Evolutionary conservation across 2,113 vertebrate species (phyloP), one percentile per base, ranked within the genome.

Genomic region (Pampusana beccarii): DNA sequence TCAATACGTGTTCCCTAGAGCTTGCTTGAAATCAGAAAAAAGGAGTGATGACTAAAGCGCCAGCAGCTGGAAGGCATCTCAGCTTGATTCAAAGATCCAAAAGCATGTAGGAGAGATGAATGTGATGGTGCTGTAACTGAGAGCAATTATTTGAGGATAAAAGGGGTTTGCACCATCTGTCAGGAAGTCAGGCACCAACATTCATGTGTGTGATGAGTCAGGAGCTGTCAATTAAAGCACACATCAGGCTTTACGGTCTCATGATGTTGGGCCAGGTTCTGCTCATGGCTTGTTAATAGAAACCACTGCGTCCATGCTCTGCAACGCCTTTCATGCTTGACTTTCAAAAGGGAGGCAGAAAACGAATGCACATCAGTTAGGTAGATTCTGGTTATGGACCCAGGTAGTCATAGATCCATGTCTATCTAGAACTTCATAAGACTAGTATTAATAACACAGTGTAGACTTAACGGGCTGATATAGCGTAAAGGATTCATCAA

Each of bases 101-200:
- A 51, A 81, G 61, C 66, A 54, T 64, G 48, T 26, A 58, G 57
- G 61, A 72, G 51, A 62, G 26, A 40, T 58, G 61, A 71, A 75
- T 50, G n/a, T 48, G 66, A 79, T 71, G 58, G 28, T 38, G 4
- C 28, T 60, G 46, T 34, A 66, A 61, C 8, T 48, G 51, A 74
- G 31, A 62, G 62, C 61, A 85, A 48, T 82, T 79, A 57, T 75
- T 66, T 80, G 90, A 54, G 75, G 89, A 74, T 82, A 90, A 67
- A 5, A 67, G 70, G 79, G 71, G 28, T 75, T 82, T 88, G 48
- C 80, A 82, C 74, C 75, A n/a, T 82, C 61, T 85, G 26, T 70
- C 46, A 50, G 74, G 57, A 83, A 44, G 38, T 8, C 3, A 4
- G 13, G 18, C 66, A 50, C 53, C 38, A 74, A 24, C 20, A n/a